Evolutionary conservation across 2,797 vertebrate species (phyloP).

Genomic region (Melanotaenia pygmaea): DNA sequence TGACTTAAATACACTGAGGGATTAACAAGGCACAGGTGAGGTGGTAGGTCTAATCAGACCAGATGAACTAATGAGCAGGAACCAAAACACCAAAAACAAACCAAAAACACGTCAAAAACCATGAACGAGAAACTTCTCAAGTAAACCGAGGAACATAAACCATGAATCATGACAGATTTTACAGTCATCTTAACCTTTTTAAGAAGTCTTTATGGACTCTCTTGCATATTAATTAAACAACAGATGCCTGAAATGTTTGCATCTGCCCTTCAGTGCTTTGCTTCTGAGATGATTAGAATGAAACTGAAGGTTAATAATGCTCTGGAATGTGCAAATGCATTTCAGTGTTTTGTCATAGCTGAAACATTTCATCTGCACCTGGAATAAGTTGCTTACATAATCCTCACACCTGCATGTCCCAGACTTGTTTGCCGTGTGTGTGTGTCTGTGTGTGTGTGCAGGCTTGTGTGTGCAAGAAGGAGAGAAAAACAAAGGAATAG

Average conservation of each 20-base stretch:
- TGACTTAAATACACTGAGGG: no score
- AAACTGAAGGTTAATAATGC: constrained; percentile 52
- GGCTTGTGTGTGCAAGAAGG: constrained; percentile 3
- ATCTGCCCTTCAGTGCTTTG: constrained; percentile 22
- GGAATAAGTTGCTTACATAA: constrained; percentile 66
- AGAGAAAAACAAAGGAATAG: constrained; percentile 8
- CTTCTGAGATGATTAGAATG: constrained; percentile 41
- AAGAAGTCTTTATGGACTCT: constrained; percentile 37
- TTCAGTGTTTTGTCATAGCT: constrained; percentile 46
- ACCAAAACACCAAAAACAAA: no score
- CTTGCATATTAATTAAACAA: constrained; percentile 42
- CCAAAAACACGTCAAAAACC: no score
- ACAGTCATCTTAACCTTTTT: constrained; percentile 50
- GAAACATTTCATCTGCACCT: constrained; percentile 70
- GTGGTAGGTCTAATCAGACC: no score
- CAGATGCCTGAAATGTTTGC: constrained; percentile 47
- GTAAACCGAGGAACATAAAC: no score
- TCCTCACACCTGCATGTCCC: constrained; percentile 63
- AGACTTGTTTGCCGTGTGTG: constrained; percentile 41
- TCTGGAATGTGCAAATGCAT: constrained; percentile 69
- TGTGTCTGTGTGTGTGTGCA: constrained; percentile 1
- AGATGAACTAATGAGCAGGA: no score
- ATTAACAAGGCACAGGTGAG: no score
- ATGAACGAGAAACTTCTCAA: no score
- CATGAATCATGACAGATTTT: constrained; percentile 11